Evolutionary conservation across 2,888 invertebrate species (phyloP), one percentile per base, ranked within the genome.

Genomic region (Strigamia crassipes): DNA sequence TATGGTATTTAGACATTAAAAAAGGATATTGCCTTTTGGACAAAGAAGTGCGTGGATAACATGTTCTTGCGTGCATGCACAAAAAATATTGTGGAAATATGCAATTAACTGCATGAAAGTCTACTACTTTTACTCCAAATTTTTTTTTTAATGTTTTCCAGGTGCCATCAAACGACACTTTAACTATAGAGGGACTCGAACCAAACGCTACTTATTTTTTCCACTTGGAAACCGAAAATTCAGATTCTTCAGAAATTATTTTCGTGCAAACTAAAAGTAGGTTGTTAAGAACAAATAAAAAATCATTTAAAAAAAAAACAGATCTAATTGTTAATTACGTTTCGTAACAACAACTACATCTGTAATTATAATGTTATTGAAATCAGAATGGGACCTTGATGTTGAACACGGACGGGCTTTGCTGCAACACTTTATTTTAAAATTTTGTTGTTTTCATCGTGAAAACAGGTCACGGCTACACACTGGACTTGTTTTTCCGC

Each of bases 161-260:
- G 73, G 73, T 73, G 23, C 27, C 31, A 73, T 31, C 73, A 73
- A 15, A 5, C n/a, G n/a, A 73, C 31, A 73, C 10, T 73, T 31
- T 85, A 34, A 85, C 85, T 23, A 82, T 86, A 9, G 84, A 83
- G 2, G 82, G 83, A 6, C 83, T 86, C 5, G 82, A 81, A 27
- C 86, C 86, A 3, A 83, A 85, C 41, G 84, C 84, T 51, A 80
- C 51, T 27, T 80, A 80, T 51, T 51, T n/a, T n/a, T 41, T 80
- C 23, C 46, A 41, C 23, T 51, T 80, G 27, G 80, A 80, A 80
- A 31, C 18, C 1, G 46, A 10, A 15, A n/a, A 51, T 51, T 23
- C 41, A 1, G 38, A 78, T n/a, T 6, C 51, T 13, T 80, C 80
- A 27, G 80, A 80, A 80, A 80, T 80, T n/a, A 51, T 51, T 23